phyloP scores from a whole-genome alignment of 2,797 vertebrate species.

The Tolypeutes matacus region DNA sequence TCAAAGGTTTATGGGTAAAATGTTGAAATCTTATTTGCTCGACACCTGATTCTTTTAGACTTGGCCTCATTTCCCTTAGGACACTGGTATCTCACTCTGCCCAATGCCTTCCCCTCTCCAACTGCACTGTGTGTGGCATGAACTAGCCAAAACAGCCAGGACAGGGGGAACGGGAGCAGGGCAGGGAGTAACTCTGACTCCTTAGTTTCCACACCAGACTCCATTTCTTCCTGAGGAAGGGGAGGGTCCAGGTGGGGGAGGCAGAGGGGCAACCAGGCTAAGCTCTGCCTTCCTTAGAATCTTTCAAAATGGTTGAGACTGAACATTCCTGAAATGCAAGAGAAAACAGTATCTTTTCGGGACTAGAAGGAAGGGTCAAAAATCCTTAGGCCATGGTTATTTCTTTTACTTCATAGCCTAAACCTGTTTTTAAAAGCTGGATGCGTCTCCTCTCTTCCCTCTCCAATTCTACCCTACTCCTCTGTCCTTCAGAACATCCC shows the following conservation, averaged over 20 bases:
- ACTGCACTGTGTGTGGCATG: background rate
- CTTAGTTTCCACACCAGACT: background rate
- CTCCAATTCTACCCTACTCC: background rate
- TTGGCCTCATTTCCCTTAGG: constrained; percentile 54
- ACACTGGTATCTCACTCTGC: background rate
- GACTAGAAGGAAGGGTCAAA: background rate
- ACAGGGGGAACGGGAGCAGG: too few species aligned
- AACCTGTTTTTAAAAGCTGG: background rate
- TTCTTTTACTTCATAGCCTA: constrained; percentile 17
- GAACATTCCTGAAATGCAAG: constrained; percentile 33
- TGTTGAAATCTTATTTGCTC: constrained; percentile 54
- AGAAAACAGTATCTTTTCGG: background rate
- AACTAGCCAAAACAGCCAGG: background rate
- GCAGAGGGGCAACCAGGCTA: background rate
- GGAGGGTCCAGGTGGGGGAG: background rate
- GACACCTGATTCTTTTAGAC: constrained; percentile 50
- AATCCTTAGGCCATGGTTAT: background rate
- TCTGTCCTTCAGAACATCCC: background rate
- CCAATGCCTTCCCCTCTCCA: background rate
- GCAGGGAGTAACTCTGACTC: background rate
- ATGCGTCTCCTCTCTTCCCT: background rate
- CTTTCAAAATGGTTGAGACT: constrained; percentile 5
- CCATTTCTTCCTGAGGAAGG: background rate
- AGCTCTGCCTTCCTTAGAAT: background rate
- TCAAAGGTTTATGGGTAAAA: constrained; percentile 50